phyloP scores from a whole-genome alignment of 2,113 vertebrate genomes.

The Fregata magnificens region DNA sequence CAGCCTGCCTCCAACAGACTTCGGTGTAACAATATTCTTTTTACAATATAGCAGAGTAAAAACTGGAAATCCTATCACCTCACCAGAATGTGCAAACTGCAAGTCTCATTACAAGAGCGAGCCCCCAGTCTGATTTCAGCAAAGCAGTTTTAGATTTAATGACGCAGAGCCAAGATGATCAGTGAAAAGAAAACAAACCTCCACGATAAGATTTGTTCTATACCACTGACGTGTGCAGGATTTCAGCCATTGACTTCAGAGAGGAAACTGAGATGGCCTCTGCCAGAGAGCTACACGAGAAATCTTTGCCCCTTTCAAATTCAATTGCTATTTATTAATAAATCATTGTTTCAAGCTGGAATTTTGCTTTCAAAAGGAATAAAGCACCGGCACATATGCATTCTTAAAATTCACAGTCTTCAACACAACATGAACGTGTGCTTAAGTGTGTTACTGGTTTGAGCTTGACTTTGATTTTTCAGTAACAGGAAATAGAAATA shows the following conservation, averaged over 20 bases:
- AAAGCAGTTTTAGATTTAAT: background rate
- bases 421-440: accelerated
- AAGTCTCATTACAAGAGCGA: background rate
- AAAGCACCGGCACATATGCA: background rate
- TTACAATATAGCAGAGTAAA: background rate
- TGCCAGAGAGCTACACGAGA: background rate
- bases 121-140: background rate
- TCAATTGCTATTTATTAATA: background rate
- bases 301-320: background rate
- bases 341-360: background rate
- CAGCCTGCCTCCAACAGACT: background rate
- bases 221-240: background rate
- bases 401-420: background rate
- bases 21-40: background rate
- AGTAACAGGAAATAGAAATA: background rate
- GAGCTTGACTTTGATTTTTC: background rate
- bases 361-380: background rate
- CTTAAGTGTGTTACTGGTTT: background rate
- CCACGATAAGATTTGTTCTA: accelerated
- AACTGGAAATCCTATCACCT: background rate
- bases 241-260: background rate
- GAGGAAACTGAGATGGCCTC: background rate
- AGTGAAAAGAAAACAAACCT: background rate
- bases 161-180: background rate
- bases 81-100: background rate